These are phyloP conservation scores for Apistogramma diplotaenia DNA, from an alignment of 2,113 vertebrate species.

Conservation along the genomic window DNA sequence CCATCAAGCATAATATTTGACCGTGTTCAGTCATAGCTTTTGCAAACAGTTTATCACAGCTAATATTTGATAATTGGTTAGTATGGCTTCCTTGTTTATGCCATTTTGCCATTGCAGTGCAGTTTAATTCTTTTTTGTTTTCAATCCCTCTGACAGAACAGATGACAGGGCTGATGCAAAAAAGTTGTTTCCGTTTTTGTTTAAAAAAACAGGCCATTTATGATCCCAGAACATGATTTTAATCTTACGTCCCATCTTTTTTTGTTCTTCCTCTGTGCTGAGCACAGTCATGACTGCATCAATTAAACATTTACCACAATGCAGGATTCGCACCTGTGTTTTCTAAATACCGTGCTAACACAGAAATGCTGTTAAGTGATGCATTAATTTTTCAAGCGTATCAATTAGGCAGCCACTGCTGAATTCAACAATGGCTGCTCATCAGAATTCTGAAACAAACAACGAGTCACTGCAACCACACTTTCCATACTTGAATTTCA, in stretches of 20 bases:
- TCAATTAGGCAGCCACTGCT: constrained; percentile 72
- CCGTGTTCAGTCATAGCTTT: constrained; percentile 42
- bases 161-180: neutral
- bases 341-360: constrained; percentile 61
- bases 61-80: constrained; percentile 44
- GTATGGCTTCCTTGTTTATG: constrained; percentile 26
- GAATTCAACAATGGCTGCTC: constrained; percentile 59
- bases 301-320: constrained; percentile 69
- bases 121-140: neutral
- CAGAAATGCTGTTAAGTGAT: constrained; percentile 72
- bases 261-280: neutral
- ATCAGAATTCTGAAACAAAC: constrained; percentile 64
- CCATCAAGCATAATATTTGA: constrained; percentile 55
- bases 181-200: neutral
- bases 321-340: constrained; percentile 70
- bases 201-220: neutral
- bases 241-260: neutral
- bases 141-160: neutral
- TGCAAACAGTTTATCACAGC: constrained; percentile 39
- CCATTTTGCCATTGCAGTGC: neutral
- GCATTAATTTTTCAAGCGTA: constrained; percentile 74
- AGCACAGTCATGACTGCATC: constrained; percentile 55
- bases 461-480: constrained; percentile 23
- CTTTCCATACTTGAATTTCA: neutral
- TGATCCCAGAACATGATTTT: constrained; percentile 24